phyloP scores from a whole-genome alignment of 2,113 vertebrate species.

The Sceloporus undulatus region DNA sequence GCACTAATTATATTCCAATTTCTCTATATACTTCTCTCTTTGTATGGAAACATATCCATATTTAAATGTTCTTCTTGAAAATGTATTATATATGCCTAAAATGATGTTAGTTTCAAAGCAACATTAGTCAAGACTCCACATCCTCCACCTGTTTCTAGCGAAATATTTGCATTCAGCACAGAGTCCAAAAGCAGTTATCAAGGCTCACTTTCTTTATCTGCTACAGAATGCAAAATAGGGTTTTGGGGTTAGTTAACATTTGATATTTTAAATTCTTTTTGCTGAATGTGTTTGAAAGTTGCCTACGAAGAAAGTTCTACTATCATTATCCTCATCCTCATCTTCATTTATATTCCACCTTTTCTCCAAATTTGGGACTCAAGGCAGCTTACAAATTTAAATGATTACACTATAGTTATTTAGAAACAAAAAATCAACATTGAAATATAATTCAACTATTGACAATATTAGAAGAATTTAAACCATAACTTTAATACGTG shows the following conservation, averaged over 20 bases:
- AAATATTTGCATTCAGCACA: not conserved
- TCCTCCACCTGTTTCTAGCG: not conserved
- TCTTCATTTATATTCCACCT: too few species aligned
- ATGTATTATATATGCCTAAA: not conserved
- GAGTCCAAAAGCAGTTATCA: not conserved
- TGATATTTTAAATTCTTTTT: not conserved
- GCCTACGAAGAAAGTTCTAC: not conserved
- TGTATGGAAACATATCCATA: not conserved
- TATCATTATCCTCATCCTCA: too few species aligned
- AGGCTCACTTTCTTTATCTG: not conserved
- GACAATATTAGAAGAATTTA: too few species aligned
- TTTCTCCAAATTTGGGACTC: too few species aligned
- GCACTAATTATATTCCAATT: not conserved
- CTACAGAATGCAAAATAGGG: not conserved
- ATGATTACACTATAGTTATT: not conserved
- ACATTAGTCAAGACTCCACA: not conserved
- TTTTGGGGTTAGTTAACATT: not conserved
- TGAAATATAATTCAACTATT: too few species aligned
- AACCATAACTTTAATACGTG: too few species aligned
- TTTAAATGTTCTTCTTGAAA: not conserved
- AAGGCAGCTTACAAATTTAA: too few species aligned
- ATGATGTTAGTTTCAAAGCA: not conserved
- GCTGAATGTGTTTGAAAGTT: not conserved
- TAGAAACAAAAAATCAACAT: too few species aligned
- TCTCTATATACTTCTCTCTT: not conserved